Percentiles rank a stretch among this genome's conserved stretches.
These are phyloP conservation scores for Myrmecophaga tridactyla DNA, from an alignment of 2,113 vertebrate species.

Conservation along the genomic window DNA sequence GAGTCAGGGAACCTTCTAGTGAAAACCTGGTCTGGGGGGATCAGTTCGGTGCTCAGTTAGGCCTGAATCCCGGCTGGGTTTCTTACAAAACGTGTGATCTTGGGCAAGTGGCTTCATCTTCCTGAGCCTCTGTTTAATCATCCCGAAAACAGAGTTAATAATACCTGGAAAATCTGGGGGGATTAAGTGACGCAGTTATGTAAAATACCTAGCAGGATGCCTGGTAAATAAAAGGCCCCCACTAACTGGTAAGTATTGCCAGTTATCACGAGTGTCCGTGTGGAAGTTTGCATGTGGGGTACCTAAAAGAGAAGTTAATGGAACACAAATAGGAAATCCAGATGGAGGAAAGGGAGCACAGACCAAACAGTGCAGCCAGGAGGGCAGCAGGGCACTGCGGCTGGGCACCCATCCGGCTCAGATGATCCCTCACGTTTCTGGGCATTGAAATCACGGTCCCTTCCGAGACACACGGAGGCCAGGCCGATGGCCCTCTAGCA, in stretches of 20 bases:
- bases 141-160: neutral
- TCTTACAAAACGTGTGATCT: neutral
- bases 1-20: neutral
- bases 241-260: neutral
- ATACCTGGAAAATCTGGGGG: neutral
- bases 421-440: neutral
- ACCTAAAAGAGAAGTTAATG: neutral
- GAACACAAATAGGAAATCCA: neutral
- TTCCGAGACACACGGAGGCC: neutral
- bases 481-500: neutral
- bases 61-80: neutral
- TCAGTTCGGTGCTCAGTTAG: neutral
- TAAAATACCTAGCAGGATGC: neutral
- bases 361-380: accelerated
- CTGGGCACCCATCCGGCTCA: neutral
- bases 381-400: accelerated
- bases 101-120: neutral
- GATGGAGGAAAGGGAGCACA: neutral
- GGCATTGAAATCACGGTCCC: neutral
- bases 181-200: neutral
- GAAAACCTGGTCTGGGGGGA: neutral
- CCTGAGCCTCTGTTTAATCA: neutral
- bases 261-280: neutral
- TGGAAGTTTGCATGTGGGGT: neutral
- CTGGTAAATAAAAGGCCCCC: neutral